phyloP scores from a whole-genome alignment of 92 coral and sea anemone genomes.

The Palythoa caribaeorum region DNA sequence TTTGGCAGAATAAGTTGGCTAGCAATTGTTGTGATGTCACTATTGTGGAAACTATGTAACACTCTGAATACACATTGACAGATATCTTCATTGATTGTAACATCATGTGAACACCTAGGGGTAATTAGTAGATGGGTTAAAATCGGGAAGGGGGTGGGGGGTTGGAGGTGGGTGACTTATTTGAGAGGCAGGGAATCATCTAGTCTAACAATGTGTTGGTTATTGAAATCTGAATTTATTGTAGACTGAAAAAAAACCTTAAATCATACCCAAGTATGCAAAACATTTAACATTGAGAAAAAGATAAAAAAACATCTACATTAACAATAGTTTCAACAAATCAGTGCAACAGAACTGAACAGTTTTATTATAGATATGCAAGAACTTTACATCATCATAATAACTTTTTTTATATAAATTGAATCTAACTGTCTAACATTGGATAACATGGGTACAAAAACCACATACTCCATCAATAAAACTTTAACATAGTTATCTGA shows the following conservation, averaged over 20 bases:
- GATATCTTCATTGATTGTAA: slow-evolving; percentile 21
- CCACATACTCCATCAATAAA: slow-evolving; percentile 29
- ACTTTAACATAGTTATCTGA: slow-evolving; percentile 28
- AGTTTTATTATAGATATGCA: slow-evolving; percentile 20
- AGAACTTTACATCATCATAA: slow-evolving; percentile 30
- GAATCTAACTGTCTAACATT: slow-evolving; percentile 29
- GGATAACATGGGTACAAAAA: slow-evolving; percentile 34
- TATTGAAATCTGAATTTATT: slow-evolving; percentile 11
- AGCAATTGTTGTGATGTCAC: slow-evolving; percentile 16
- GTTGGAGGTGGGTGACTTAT: slow-evolving; percentile 14
- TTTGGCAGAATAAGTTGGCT: slow-evolving; percentile 32
- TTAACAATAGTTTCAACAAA: slow-evolving; percentile 6
- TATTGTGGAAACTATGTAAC: slow-evolving; percentile 16
- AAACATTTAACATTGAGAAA: slow-evolving; percentile 16
- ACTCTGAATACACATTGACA: slow-evolving; percentile 13
- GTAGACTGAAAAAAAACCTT: slow-evolving; percentile 1
- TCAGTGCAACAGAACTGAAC: slow-evolving; percentile 14
- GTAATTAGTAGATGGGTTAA: slow-evolving; percentile 10
- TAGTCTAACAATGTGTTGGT: not conserved
- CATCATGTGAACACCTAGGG: slow-evolving; percentile 13
- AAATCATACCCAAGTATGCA: slow-evolving; percentile 13
- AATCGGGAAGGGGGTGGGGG: not conserved
- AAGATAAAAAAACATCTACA: slow-evolving; percentile 11
- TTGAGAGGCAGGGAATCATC: slow-evolving; percentile 19
- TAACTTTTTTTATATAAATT: slow-evolving; percentile 22